These are phyloP conservation scores for Eucidaris tribuloides DNA, from an alignment of 35 echinoderm and acorn worm genomes.

Conservation along the genomic window DNA sequence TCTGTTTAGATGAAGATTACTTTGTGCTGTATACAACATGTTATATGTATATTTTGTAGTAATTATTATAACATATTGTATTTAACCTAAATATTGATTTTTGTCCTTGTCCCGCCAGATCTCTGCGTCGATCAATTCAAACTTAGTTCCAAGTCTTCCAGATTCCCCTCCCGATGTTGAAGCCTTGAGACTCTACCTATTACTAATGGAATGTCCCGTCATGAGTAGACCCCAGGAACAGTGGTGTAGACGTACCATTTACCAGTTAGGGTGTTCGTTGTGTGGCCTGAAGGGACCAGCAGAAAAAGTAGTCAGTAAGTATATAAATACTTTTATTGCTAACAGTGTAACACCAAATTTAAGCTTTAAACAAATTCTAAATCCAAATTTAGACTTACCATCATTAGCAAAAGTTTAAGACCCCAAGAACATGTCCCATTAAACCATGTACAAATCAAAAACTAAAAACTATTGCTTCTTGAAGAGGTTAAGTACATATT, in stretches of 20 bases:
- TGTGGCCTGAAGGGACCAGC: slow-evolving; percentile 26
- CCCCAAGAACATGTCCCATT: too few relatives aligned
- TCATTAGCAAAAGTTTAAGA: too few relatives aligned
- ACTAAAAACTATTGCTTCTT: too few relatives aligned
- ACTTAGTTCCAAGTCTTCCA: slow-evolving; percentile 17
- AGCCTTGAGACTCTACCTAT: slow-evolving; percentile 61
- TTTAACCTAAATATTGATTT: not conserved
- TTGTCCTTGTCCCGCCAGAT: not conserved
- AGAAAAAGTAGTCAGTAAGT: slow-evolving; percentile 8
- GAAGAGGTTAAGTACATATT: too few relatives aligned
- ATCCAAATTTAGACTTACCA: too few relatives aligned
- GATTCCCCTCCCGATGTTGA: slow-evolving; percentile 25
- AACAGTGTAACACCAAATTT: too few relatives aligned
- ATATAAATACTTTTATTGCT: not conserved
- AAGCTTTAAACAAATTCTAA: too few relatives aligned
- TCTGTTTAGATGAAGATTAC: too few relatives aligned
- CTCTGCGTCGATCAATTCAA: not conserved
- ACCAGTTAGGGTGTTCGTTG: slow-evolving; percentile 44
- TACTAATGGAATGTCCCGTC: slow-evolving; percentile 74
- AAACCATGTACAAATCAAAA: too few relatives aligned
- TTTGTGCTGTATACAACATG: too few relatives aligned
- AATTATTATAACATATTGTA: not conserved
- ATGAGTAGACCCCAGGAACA: slow-evolving; percentile 28
- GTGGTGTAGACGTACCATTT: slow-evolving; percentile 31
- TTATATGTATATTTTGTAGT: not conserved